Conservation (phyloP, 2,888 invertebrate species). For the Andrena bicolor region DNA sequence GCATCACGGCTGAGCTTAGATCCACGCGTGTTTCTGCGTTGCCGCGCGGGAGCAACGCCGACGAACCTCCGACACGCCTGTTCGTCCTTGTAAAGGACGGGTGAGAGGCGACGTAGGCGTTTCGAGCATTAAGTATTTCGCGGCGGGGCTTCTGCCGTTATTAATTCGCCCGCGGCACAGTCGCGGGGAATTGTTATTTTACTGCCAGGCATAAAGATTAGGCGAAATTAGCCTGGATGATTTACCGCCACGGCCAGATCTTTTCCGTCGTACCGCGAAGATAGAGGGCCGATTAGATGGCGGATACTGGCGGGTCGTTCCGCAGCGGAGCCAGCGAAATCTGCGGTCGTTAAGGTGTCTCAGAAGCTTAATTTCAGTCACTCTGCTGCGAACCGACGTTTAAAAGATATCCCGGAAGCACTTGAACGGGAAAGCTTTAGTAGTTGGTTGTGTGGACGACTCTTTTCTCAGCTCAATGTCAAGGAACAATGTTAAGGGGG, state of each 20-base stretch:
- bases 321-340: conserved; percentile 11
- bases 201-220: conserved; percentile 79
- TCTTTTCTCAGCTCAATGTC: no score
- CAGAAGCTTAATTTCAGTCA: neutral
- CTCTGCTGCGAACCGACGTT: conserved; percentile 1
- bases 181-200: conserved; percentile 77
- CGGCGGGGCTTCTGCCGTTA: conserved; percentile 36
- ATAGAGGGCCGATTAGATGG: conserved; percentile 40
- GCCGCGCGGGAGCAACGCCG: conserved; percentile 23
- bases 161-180: conserved; percentile 62
- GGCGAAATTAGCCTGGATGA: conserved; percentile 77
- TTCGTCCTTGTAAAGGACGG: conserved; percentile 11
- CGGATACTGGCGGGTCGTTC: neutral
- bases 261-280: conserved; percentile 51
- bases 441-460: no score
- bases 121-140: conserved; percentile 38
- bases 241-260: conserved; percentile 72
- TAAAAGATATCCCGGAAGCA: neutral
- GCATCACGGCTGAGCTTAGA: conserved; percentile 53
- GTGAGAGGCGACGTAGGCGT: conserved; percentile 4
- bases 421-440: neutral
- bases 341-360: neutral
- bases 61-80: conserved; percentile 19
- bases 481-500: no score
- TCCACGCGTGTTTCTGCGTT: conserved; percentile 16